Evolutionary conservation across 1,140 invertebrate genomes (phyloP).

Genomic region (Heliconius nattereri): DNA sequence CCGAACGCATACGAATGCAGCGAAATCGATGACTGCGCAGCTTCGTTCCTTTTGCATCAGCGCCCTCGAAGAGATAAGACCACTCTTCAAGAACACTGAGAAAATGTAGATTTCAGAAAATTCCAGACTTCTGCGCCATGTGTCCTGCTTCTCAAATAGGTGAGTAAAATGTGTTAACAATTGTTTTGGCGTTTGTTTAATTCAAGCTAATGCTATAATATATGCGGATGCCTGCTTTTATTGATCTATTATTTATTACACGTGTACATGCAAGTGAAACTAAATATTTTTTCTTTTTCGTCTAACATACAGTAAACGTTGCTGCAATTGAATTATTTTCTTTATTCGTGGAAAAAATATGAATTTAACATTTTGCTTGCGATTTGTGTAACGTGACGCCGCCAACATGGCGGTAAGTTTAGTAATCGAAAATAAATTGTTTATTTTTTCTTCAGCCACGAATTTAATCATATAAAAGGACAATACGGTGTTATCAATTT

Average conservation of each 20-base stretch:
- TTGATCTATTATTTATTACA: background rate
- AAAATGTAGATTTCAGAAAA: background rate
- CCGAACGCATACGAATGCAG: background rate
- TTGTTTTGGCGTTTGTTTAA: background rate
- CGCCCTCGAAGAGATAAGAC: background rate
- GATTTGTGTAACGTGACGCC: too few species aligned
- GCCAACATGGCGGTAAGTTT: too few species aligned
- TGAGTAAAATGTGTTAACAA: background rate
- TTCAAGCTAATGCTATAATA: too few species aligned
- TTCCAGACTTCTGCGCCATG: background rate
- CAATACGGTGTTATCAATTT: too few species aligned
- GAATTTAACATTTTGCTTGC: too few species aligned
- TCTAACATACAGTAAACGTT: too few species aligned
- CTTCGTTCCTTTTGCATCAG: slow-evolving; percentile 5
- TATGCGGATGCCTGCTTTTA: background rate
- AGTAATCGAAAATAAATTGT: background rate
- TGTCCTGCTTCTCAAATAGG: background rate
- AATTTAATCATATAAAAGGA: background rate
- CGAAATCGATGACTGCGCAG: background rate
- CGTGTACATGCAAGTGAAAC: background rate
- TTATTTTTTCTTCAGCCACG: background rate
- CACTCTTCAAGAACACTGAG: background rate
- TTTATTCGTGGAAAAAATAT: too few species aligned
- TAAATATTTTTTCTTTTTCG: background rate
- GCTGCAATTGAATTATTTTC: too few species aligned